A percentile compares a stretch with the other conserved stretches of the same genome.
phyloP scores from a whole-genome alignment of 1,140 invertebrate species.

The Ceratoteleas bidentatus region DNA sequence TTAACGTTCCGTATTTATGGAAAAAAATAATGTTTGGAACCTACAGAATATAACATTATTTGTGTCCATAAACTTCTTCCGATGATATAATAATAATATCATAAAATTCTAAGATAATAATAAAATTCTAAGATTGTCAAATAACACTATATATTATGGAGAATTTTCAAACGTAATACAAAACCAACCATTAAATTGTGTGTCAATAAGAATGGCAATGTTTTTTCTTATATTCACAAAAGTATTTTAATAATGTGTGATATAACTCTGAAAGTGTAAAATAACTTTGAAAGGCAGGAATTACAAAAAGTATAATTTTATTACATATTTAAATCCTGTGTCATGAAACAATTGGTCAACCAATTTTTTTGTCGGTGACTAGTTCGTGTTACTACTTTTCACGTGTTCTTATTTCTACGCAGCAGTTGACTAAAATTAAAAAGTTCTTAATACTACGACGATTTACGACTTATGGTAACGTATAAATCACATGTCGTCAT shows the following conservation, averaged over 20 bases:
- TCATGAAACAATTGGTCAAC: conserved; percentile 3
- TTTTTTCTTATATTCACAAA: not conserved
- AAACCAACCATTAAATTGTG: too few species aligned
- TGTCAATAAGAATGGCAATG: too few species aligned
- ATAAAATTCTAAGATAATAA: too few species aligned
- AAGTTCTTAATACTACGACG: conserved; percentile 40
- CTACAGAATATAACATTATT: too few species aligned
- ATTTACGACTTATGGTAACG: conserved; percentile 42
- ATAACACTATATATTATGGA: too few species aligned
- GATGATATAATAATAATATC: too few species aligned
- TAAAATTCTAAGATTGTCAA: too few species aligned
- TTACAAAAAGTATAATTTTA: not conserved
- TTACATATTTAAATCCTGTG: not conserved
- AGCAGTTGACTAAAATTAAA: conserved; percentile 43
- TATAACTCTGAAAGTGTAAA: too few species aligned
- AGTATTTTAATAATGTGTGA: too few species aligned
- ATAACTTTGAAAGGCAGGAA: not conserved
- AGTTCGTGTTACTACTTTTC: conserved; percentile 38
- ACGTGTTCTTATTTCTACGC: conserved; percentile 51
- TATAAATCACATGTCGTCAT: conserved; percentile 60
- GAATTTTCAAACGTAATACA: not conserved
- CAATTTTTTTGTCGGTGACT: conserved; percentile 37
- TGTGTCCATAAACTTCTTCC: not conserved
- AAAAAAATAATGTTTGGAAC: not conserved
- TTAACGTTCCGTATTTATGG: not conserved